Conservation (phyloP, 2,113 vertebrate species). For the Anthoscopus minutus region DNA sequence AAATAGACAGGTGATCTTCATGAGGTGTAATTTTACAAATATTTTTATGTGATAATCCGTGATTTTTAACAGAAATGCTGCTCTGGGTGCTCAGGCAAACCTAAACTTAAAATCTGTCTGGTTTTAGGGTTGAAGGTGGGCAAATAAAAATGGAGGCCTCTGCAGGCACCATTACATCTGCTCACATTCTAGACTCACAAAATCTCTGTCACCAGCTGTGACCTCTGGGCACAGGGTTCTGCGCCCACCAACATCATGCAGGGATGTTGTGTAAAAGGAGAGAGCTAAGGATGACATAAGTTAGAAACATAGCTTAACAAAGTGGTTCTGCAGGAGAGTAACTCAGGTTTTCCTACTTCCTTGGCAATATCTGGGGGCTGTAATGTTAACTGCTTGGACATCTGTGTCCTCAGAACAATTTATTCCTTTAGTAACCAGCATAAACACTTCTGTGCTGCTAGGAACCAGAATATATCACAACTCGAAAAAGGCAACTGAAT, state of each 20-base stretch:
- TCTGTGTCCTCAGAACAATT: slow-evolving; percentile 63
- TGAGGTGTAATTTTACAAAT: background rate
- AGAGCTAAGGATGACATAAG: slow-evolving; percentile 1
- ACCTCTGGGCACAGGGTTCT: background rate
- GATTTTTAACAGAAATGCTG: background rate
- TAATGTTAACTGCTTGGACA: slow-evolving; percentile 63
- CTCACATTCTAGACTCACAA: background rate
- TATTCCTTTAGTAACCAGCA: slow-evolving; percentile 53
- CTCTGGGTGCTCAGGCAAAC: background rate
- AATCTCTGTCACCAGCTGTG: background rate
- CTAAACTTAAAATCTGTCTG: background rate
- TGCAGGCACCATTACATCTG: background rate
- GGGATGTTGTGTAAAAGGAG: background rate
- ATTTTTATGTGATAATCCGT: background rate
- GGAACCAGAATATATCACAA: slow-evolving; percentile 26
- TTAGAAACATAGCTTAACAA: slow-evolving; percentile 24
- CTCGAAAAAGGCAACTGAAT: slow-evolving; percentile 32
- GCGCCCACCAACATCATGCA: background rate
- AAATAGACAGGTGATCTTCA: background rate
- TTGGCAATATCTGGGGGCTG: slow-evolving; percentile 37
- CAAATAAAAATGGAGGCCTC: background rate
- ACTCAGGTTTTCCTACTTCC: slow-evolving; percentile 62
- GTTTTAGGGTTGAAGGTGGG: background rate
- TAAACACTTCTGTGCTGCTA: slow-evolving; percentile 56
- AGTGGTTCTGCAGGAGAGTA: slow-evolving; percentile 41